These are phyloP conservation scores for Bombus vancouverensis DNA, from an alignment of 1,140 invertebrate species.

Conservation along the genomic window DNA sequence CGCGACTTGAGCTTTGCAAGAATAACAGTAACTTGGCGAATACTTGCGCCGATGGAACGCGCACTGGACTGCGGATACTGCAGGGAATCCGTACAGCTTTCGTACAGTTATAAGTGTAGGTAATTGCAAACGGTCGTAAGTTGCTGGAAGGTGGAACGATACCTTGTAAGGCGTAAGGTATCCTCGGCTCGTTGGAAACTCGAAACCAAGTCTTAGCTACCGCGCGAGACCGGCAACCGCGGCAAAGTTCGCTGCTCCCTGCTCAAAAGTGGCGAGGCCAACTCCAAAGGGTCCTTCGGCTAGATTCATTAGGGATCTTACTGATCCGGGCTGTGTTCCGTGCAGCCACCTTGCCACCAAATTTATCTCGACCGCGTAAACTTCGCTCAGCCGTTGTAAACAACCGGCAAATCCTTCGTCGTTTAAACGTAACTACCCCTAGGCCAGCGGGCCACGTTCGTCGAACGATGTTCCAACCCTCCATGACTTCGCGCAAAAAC, in stretches of 20 bases:
- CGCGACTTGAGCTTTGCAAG: slow-evolving; percentile 21
- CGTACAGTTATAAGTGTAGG: slow-evolving; percentile 53
- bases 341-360: slow-evolving; percentile 51
- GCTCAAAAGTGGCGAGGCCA: slow-evolving; percentile 70
- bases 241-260: slow-evolving; percentile 70
- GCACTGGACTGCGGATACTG: slow-evolving; percentile 12
- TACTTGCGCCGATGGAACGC: slow-evolving; percentile 46
- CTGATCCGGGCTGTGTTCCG: slow-evolving; percentile 65
- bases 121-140: slow-evolving; percentile 62
- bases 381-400: slow-evolving; percentile 63
- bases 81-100: slow-evolving; percentile 43
- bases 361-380: slow-evolving; percentile 70
- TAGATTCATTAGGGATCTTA: slow-evolving; percentile 77
- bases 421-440: slow-evolving; percentile 35
- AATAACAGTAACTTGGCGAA: slow-evolving; percentile 51
- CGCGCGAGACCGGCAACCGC: slow-evolving; percentile 68
- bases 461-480: not conserved
- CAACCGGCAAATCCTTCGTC: slow-evolving; percentile 55
- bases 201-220: slow-evolving; percentile 68
- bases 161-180: slow-evolving; percentile 51
- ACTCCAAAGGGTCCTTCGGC: slow-evolving; percentile 67
- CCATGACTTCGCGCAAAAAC: not conserved
- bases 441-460: not conserved
- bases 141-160: slow-evolving; percentile 55
- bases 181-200: slow-evolving; percentile 72